Conservation (phyloP, 2,888 invertebrate species). For the Drosophila hawaiiensis region DNA sequence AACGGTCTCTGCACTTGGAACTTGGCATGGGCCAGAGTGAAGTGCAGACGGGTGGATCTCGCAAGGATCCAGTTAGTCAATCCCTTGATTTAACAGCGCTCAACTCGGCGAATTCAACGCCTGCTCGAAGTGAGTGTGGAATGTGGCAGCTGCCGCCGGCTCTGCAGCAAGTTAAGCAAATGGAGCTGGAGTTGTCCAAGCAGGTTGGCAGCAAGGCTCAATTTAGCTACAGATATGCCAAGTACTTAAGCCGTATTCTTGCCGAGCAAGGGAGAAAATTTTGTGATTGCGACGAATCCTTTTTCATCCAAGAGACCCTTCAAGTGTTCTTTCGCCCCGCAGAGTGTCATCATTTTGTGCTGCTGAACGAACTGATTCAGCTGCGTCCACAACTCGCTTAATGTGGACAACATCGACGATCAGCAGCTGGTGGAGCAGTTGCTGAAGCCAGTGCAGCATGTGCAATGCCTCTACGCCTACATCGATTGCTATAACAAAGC, state of each 20-base stretch:
- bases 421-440: conserved; percentile 4
- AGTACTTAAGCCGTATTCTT: background rate
- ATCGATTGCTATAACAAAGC: conserved; percentile 8
- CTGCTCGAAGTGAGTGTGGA: background rate
- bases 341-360: conserved; percentile 20
- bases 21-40: background rate
- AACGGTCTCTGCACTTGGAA: background rate
- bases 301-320: conserved; percentile 35
- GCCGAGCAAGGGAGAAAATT: background rate
- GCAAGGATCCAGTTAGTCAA: background rate
- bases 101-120: background rate
- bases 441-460: conserved; percentile 23
- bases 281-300: conserved; percentile 17
- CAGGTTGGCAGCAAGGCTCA: background rate
- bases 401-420: background rate
- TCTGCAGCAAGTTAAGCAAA: background rate
- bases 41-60: background rate
- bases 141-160: background rate
- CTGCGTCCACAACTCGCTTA: background rate
- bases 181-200: background rate
- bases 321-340: conserved; percentile 37
- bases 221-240: background rate
- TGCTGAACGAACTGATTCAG: conserved; percentile 13
- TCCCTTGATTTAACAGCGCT: no score
- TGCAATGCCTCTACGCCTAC: conserved; percentile 39